These are phyloP conservation scores for Scaptodrosophila lebanonensis DNA, from an alignment of 1,140 invertebrate species.

Conservation along the genomic window DNA sequence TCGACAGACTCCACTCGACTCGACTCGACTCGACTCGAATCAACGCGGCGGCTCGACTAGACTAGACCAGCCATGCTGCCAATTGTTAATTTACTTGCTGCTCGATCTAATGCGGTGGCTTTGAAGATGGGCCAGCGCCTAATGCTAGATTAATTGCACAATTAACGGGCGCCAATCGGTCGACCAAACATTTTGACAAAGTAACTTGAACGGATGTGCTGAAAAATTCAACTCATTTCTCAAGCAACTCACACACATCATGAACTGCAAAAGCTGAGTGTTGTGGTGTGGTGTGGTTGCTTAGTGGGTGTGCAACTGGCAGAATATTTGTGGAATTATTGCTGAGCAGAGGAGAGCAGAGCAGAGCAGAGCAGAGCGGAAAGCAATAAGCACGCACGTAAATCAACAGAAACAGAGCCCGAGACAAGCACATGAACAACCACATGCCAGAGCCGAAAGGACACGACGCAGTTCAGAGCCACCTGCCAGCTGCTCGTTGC, in stretches of 20 bases:
- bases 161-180: constrained; percentile 49
- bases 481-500: constrained; percentile 47
- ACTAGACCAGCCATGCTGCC: no score
- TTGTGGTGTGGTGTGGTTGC: no score
- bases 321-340: constrained; percentile 34
- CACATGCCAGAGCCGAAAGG: constrained; percentile 29
- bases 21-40: constrained; percentile 16
- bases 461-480: constrained; percentile 22
- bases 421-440: constrained; percentile 54
- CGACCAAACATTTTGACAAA: constrained; percentile 64
- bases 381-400: constrained; percentile 65
- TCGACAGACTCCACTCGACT: no score
- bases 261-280: no score
- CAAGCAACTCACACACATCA: not conserved
- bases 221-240: constrained; percentile 51
- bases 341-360: constrained; percentile 21
- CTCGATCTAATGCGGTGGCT: constrained; percentile 3
- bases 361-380: constrained; percentile 26
- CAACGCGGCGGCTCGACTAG: constrained; percentile 17
- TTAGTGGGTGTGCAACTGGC: no score
- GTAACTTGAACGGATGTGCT: constrained; percentile 12
- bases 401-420: constrained; percentile 51
- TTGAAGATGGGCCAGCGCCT: constrained; percentile 15
- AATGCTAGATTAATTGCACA: constrained; percentile 60
- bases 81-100: constrained; percentile 62